phyloP scores from a whole-genome alignment of 2,113 vertebrate species.

The Dromiciops gliroides region DNA sequence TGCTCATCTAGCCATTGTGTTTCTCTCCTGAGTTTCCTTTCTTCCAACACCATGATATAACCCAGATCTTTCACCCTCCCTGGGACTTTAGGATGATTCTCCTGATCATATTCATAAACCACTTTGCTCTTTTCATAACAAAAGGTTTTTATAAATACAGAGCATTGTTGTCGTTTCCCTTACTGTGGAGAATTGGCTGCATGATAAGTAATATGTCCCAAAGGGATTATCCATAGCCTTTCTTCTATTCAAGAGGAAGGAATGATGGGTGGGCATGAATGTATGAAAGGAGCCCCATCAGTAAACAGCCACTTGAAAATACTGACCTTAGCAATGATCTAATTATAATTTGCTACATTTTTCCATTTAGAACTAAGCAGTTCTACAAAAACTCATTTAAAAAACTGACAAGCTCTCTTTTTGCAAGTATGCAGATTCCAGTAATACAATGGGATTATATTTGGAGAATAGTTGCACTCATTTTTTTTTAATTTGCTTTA shows the following conservation, averaged over 20 bases:
- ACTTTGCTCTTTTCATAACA: slow-evolving; percentile 27
- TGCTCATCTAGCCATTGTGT: background rate
- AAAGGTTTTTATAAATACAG: background rate
- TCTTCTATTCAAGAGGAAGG: slow-evolving; percentile 48
- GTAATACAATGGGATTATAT: slow-evolving; percentile 42
- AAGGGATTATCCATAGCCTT: slow-evolving; percentile 9
- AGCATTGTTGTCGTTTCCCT: slow-evolving; percentile 38
- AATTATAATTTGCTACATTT: slow-evolving; percentile 54
- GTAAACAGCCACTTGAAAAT: slow-evolving; percentile 63
- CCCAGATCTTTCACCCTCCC: background rate
- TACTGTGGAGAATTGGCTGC: background rate
- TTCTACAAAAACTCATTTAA: slow-evolving; percentile 25
- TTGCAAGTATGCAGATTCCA: slow-evolving; percentile 41
- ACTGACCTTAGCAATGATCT: slow-evolving; percentile 9
- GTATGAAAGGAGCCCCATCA: slow-evolving; percentile 47
- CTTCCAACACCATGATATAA: background rate
- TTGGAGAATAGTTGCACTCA: slow-evolving; percentile 56
- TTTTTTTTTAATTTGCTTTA: slow-evolving; percentile 58
- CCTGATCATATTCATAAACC: background rate
- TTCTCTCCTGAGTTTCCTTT: background rate
- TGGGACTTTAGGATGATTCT: background rate
- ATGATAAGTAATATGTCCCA: slow-evolving; percentile 36
- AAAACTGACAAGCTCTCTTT: slow-evolving; percentile 46
- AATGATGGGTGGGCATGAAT: slow-evolving; percentile 42
- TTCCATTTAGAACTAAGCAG: slow-evolving; percentile 43